Evolutionary conservation across 2,113 vertebrate genomes (phyloP), one percentile per base, ranked within the genome.

Genomic region (Dipodomys ordii): DNA sequence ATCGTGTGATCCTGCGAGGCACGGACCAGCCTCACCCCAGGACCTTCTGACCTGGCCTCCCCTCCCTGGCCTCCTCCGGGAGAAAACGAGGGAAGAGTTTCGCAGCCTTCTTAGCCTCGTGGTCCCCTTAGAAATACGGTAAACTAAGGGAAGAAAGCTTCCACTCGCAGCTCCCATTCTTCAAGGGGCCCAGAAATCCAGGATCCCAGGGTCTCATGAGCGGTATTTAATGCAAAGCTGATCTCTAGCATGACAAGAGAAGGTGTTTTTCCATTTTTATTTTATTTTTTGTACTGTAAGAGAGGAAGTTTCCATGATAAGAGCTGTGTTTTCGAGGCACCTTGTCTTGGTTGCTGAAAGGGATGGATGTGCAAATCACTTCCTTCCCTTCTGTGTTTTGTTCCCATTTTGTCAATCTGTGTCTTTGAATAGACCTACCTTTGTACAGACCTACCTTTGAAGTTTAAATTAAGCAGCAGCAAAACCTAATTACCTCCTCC

Each of bases 211-310:
- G 13, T 12, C n/a, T 44, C 2, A 19, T 11, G 35, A 67, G 71
- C 19, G 32, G 15, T 0, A 2, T 16, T 68, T 16, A 39, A 28
- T 19, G 19, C 30, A 73, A 8, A 12, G 1, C 30, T 1, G 0
- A 23, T 2, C 10, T 2, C 4, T 35, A 79, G 57, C 16, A 19
- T 22, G 7, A 39, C 15, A 6, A 25, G 53, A 23, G 11, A 20
- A 6, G 4, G 30, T 30, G 0, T 0, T 2, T 0, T 0, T 23
- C 18, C 8, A 53, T 9, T 53, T 53, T 12, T 12, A 9, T 53
- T 53, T 53, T 53, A 53, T 3, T 18, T 57, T 57, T 57, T 57
- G 15, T 57, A 18, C 53, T 57, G 53, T 13, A 13, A 44, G 2
- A 25, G 65, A 4, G 1, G 2, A 12, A 0, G 15, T 85, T 35